Evolutionary conservation across 1,140 invertebrate species (phyloP).

Genomic region (Trichomalopsis sarcophagae): DNA sequence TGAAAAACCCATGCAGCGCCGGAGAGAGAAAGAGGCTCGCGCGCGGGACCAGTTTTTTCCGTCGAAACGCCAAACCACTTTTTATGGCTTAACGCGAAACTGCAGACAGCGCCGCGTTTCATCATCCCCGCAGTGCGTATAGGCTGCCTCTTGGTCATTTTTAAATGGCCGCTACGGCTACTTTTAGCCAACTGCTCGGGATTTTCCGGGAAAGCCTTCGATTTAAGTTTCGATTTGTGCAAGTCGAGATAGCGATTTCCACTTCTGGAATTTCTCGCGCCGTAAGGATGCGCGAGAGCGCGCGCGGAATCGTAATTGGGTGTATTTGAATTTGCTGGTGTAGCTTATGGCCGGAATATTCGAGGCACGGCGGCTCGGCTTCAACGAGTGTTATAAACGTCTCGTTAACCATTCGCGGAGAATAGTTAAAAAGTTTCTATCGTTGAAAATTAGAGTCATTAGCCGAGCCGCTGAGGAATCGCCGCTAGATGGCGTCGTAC

Average conservation of each 20-base stretch:
- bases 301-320: neutral
- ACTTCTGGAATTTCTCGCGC: too few relatives aligned
- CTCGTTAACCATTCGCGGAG: too few relatives aligned
- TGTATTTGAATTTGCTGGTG: neutral
- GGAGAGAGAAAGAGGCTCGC: neutral
- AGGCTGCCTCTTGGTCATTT: neutral
- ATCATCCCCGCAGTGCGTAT: neutral
- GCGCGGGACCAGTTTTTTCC: slow-evolving; percentile 1
- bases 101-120: slow-evolving; percentile 29
- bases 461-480: too few relatives aligned
- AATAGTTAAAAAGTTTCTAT: too few relatives aligned
- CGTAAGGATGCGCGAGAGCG: too few relatives aligned
- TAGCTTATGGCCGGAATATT: neutral
- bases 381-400: too few relatives aligned
- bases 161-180: neutral
- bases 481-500: too few relatives aligned
- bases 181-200: neutral
- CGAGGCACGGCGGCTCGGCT: too few relatives aligned
- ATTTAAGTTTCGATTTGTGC: neutral
- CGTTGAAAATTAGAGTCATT: too few relatives aligned
- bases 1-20: neutral
- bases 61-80: neutral
- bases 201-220: slow-evolving; percentile 24
- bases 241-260: neutral
- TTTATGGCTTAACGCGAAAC: slow-evolving; percentile 21